Evolutionary conservation across 2,888 invertebrate species (phyloP), one percentile per base, ranked within the genome.

Genomic region (Apeira syringaria): DNA sequence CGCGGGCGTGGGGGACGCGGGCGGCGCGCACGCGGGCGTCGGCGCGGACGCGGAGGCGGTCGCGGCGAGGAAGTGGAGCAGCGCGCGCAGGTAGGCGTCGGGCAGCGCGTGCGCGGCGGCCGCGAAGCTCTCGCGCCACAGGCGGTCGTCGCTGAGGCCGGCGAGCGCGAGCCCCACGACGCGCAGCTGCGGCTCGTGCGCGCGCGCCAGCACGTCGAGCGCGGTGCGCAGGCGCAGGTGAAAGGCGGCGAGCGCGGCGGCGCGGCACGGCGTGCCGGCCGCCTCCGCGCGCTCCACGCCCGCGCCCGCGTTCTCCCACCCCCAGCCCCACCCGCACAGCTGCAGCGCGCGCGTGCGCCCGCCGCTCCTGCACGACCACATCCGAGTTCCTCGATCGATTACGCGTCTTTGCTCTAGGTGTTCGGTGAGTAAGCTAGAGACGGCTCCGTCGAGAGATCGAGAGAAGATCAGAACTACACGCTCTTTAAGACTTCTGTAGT

Each of bases 241-340:
- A 83, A 98, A 98, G 37, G 97, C 94, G 31, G 97, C 96, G 41
- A 98, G 94, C 43, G 98, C 97, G 22, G 98, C 97, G 25, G 98
- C 98, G 72, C 97, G 92, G 40, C 82, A 94, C 93, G 59, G 94
- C 91, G 73, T 93, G 92, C 85, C 87, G 70, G 94, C 94, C 39
- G 92, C 92, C 74, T 95, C 95, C 25, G 97, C 87, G 59, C 93
- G 90, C 78, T 85, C 87, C 51, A 86, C 83, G 48, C 86, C 87
- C 10, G 80, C 81, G 49, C 62, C 70, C 53, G 82, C 87, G 67
- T 80, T 79, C 65, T 95, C 95, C 73, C 93, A 93, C 57, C 97
- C 96, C 76, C 94, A 94, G 49, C 93, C 93, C 98, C 98, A 98
- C 10, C 97, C 97, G 87, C 98, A 98, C 50, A 98, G 87, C 72